Percentiles rank a stretch among this genome's conserved stretches.
phyloP scores from a whole-genome alignment of 2,888 invertebrate genomes.

The Epinotia brunnichana region DNA sequence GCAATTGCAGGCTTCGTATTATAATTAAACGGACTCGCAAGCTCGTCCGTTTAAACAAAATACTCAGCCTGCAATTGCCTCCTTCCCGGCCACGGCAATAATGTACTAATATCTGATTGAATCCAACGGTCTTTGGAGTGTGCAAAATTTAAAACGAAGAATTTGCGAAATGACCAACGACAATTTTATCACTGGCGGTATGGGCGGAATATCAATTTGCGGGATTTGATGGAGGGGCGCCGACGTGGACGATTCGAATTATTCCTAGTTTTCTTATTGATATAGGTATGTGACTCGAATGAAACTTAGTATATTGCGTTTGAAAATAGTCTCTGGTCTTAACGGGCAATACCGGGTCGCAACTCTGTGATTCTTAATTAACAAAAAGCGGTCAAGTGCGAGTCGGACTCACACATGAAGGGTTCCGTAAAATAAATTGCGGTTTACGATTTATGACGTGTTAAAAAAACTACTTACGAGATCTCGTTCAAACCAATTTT shows the following conservation, averaged over 20 bases:
- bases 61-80: no score
- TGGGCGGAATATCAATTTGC: constrained; percentile 36
- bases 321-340: neutral
- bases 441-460: no score
- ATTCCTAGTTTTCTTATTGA: constrained; percentile 12
- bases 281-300: constrained; percentile 5
- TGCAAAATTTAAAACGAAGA: constrained; percentile 53
- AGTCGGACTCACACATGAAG: no score
- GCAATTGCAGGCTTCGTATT: no score
- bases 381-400: no score
- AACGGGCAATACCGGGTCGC: neutral
- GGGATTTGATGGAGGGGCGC: constrained; percentile 24
- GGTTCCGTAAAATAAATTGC: no score
- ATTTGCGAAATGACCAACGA: constrained; percentile 46
- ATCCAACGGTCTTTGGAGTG: constrained; percentile 47
- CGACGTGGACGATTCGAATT: neutral
- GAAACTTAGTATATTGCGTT: constrained; percentile 4
- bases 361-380: neutral
- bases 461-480: no score
- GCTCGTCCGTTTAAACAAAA: no score
- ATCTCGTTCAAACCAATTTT: no score
- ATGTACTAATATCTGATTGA: no score
- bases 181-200: constrained; percentile 52
- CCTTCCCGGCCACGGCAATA: no score
- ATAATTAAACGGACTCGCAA: no score